phyloP scores from a whole-genome alignment of 2,797 vertebrate species.

The Alectoris magna region DNA sequence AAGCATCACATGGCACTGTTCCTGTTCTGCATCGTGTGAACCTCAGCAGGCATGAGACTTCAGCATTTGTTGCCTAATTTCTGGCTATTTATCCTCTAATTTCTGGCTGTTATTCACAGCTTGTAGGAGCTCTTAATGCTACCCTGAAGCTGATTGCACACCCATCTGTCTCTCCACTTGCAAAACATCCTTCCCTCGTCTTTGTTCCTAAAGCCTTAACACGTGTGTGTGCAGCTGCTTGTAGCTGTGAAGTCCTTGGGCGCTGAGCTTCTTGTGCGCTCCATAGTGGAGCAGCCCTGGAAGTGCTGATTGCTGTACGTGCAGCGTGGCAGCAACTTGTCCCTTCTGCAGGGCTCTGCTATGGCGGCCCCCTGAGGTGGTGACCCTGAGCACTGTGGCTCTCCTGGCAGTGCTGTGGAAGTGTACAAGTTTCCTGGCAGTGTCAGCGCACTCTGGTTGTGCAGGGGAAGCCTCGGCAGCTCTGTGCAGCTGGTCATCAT shows the following conservation, averaged over 20 bases:
- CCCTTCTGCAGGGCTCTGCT: not conserved
- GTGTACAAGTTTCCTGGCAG: not conserved
- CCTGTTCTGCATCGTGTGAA: fast-evolving
- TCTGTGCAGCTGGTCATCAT: not conserved
- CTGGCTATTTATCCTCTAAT: not conserved
- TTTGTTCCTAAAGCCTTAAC: not conserved
- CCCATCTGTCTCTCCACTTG: not conserved
- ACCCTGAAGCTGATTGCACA: not conserved
- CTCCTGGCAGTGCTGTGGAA: not conserved
- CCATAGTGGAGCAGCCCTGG: not conserved
- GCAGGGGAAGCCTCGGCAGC: not conserved
- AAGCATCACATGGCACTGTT: not conserved
- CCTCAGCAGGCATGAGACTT: not conserved
- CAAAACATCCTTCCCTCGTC: not conserved
- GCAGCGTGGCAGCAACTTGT: not conserved
- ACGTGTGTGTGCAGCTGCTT: not conserved
- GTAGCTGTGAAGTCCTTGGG: not conserved
- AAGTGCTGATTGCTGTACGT: not conserved
- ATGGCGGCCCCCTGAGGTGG: not conserved
- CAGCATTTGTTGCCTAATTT: not conserved
- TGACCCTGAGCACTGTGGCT: not conserved
- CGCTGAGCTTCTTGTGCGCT: not conserved
- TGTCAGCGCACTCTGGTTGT: not conserved
- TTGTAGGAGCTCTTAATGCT: not conserved
- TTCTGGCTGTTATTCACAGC: not conserved